Percentiles rank a stretch among this genome's conserved stretches.
Evolutionary conservation across 1,140 invertebrate species (phyloP).

Genomic region (Heliconius congener): DNA sequence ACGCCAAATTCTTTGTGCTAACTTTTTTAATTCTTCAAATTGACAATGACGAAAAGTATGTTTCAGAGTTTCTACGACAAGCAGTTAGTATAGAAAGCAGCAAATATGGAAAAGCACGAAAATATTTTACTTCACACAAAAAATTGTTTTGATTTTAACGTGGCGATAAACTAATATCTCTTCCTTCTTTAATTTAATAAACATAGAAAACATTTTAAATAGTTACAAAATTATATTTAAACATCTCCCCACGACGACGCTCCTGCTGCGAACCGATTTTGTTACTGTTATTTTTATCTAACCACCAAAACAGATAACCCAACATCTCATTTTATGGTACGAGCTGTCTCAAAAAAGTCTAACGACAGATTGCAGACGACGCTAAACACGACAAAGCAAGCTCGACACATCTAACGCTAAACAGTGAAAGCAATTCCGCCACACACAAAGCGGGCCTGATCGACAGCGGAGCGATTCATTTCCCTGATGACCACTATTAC

Average conservation of each 20-base stretch:
- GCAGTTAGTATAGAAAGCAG: background rate
- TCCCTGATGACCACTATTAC: conserved; percentile 76
- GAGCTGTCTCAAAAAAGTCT: background rate
- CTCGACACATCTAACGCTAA: conserved; percentile 40
- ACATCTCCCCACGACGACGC: background rate
- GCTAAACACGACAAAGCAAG: background rate
- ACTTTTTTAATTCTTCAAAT: conserved; percentile 10
- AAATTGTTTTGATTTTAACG: background rate
- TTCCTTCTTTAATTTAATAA: too few species aligned
- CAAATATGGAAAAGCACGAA: background rate
- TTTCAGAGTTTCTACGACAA: conserved; percentile 24
- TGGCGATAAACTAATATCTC: background rate
- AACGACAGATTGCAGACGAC: background rate
- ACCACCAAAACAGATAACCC: background rate
- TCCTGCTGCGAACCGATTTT: background rate
- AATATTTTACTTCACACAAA: background rate
- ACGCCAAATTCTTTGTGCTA: conserved; percentile 3
- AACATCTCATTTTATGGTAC: background rate
- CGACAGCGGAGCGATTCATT: conserved; percentile 64
- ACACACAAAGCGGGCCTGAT: conserved; percentile 53
- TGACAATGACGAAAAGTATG: background rate
- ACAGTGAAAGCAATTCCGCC: conserved; percentile 60
- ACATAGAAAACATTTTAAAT: too few species aligned
- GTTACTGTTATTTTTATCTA: background rate
- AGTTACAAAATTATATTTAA: background rate